A percentile compares a stretch with the other conserved stretches of the same genome.
phyloP scores from a whole-genome alignment of 2,797 vertebrate species.

The Echiichthys vipera region DNA sequence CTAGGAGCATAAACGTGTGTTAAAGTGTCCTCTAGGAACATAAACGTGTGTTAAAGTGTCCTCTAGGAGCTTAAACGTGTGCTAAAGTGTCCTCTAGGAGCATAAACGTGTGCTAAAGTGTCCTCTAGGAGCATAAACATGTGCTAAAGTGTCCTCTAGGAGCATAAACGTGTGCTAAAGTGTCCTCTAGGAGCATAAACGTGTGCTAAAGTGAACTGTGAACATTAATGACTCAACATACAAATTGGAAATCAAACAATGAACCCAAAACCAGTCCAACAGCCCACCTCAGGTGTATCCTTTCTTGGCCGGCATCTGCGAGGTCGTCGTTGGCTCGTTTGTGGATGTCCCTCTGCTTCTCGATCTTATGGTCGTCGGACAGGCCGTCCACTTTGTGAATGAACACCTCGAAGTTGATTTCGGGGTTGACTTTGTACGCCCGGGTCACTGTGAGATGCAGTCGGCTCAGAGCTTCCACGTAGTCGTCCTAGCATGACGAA shows the following conservation, averaged over 20 bases:
- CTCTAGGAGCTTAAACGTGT: too few relatives aligned
- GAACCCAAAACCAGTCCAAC: not conserved
- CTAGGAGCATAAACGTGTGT: too few relatives aligned
- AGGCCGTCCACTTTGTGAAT: conserved; percentile 97
- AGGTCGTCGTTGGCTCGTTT: conserved; percentile 94
- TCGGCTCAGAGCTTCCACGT: conserved; percentile 92
- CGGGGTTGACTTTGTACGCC: conserved; percentile 94
- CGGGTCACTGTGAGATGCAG: conserved; percentile 94
- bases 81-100: too few relatives aligned
- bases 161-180: too few relatives aligned
- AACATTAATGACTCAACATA: too few relatives aligned
- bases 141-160: too few relatives aligned
- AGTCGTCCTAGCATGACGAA: conserved; percentile 88
- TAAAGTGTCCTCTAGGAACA: too few relatives aligned
- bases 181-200: too few relatives aligned
- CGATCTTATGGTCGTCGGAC: conserved; percentile 95
- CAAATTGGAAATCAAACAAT: not conserved
- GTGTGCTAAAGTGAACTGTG: too few relatives aligned
- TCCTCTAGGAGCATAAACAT: too few relatives aligned
- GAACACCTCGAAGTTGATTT: conserved; percentile 97
- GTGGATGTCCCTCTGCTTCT: conserved; percentile 95
- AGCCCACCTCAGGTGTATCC: conserved; percentile 92
- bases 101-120: too few relatives aligned
- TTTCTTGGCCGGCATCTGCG: conserved; percentile 90
- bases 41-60: too few relatives aligned